phyloP scores from a whole-genome alignment of 2,888 invertebrate genomes.

The Sminthurides aquaticus region DNA sequence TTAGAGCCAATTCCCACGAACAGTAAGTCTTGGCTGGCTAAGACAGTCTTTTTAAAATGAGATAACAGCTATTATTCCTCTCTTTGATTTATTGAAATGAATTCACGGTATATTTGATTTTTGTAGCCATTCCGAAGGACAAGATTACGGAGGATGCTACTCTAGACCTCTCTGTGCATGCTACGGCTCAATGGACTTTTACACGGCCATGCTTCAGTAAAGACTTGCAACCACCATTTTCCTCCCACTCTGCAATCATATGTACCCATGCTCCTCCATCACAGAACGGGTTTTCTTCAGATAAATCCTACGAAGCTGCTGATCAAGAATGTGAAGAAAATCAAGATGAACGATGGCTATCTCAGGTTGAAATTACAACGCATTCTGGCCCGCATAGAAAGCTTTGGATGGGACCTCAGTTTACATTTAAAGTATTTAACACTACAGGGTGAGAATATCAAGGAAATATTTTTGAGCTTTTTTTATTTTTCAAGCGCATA shows the following conservation, averaged over 20 bases:
- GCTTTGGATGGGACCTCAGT: conserved; percentile 99
- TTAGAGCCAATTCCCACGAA: conserved; percentile 63
- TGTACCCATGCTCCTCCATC: conserved; percentile 43
- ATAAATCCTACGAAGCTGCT: background rate
- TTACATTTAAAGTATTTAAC: conserved; percentile 93
- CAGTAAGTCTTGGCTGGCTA: too few relatives aligned
- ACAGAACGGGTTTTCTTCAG: background rate
- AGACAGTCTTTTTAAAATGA: too few relatives aligned
- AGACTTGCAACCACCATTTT: conserved; percentile 68
- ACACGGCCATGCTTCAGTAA: conserved; percentile 46
- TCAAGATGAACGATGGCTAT: conserved; percentile 74
- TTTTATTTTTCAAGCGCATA: too few relatives aligned
- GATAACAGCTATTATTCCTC: too few relatives aligned
- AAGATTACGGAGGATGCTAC: conserved; percentile 77
- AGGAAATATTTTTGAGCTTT: too few relatives aligned
- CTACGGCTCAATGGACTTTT: conserved; percentile 84
- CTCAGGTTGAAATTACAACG: conserved; percentile 94
- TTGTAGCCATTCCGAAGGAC: conserved; percentile 66
- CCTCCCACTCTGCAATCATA: conserved; percentile 62
- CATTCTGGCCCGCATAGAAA: conserved; percentile 89
- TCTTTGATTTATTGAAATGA: too few relatives aligned
- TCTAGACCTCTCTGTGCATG: conserved; percentile 76
- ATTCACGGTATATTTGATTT: too few relatives aligned
- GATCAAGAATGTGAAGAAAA: conserved; percentile 28
- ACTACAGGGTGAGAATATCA: too few relatives aligned